phyloP scores from a whole-genome alignment of 2,797 vertebrate genomes.

The Arrhamphus sclerolepis region DNA sequence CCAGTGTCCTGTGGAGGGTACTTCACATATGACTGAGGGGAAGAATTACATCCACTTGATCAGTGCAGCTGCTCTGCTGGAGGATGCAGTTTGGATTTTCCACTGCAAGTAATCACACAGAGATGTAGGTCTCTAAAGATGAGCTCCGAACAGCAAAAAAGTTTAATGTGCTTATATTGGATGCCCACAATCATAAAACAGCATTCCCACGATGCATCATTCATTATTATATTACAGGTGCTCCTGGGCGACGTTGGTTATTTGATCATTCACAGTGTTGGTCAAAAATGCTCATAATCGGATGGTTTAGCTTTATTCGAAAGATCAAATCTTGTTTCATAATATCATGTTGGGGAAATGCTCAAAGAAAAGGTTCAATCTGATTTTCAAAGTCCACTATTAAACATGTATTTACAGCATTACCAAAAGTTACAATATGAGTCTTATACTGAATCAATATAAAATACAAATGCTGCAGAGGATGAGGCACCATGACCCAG shows the following conservation, averaged over 20 bases:
- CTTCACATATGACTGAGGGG: conserved; percentile 56
- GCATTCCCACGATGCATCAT: conserved; percentile 10
- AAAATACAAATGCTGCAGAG: too few species aligned
- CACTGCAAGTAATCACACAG: conserved; percentile 24
- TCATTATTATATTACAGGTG: conserved; percentile 4
- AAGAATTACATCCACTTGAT: conserved; percentile 58
- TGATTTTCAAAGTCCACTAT: background rate
- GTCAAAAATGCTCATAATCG: background rate
- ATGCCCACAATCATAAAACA: conserved; percentile 14
- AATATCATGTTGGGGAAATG: background rate
- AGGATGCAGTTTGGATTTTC: conserved; percentile 42
- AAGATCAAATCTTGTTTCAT: background rate
- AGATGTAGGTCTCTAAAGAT: conserved; percentile 23
- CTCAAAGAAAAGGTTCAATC: background rate
- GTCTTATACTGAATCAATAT: too few species aligned
- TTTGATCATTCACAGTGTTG: background rate
- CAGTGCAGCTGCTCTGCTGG: conserved; percentile 36
- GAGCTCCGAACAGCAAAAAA: conserved; percentile 9
- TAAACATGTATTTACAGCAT: background rate
- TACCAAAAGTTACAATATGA: too few species aligned
- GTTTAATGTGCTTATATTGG: conserved; percentile 4
- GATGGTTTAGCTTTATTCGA: background rate
- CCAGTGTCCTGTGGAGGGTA: conserved; percentile 35
- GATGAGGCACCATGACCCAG: too few species aligned
- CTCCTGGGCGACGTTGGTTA: background rate